phyloP scores from a whole-genome alignment of 2,797 vertebrate species.

The Hemitrygon akajei region DNA sequence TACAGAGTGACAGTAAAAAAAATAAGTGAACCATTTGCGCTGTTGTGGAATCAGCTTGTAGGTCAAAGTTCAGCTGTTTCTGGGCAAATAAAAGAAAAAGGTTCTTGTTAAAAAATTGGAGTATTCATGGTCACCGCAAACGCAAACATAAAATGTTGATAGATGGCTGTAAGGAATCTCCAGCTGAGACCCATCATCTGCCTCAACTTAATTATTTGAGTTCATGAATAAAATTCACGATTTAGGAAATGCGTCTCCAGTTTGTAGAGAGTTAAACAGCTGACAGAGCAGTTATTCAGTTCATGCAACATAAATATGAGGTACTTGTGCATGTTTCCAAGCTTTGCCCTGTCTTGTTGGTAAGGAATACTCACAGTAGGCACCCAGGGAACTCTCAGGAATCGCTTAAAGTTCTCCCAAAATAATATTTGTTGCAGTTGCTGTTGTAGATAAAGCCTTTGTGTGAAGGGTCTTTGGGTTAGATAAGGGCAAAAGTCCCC shows the following conservation, averaged over 20 bases:
- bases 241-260: neutral
- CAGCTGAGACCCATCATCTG: slow-evolving; percentile 31
- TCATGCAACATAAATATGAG: neutral
- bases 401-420: too few species aligned
- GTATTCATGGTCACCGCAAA: neutral
- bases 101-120: slow-evolving; percentile 14
- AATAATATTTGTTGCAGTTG: too few species aligned
- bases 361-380: too few species aligned
- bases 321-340: neutral
- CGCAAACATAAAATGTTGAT: slow-evolving; percentile 31
- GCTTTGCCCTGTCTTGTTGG: neutral
- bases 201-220: slow-evolving; percentile 24
- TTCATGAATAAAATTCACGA: slow-evolving; percentile 30
- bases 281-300: neutral
- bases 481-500: too few species aligned
- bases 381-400: too few species aligned
- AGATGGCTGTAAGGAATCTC: slow-evolving; percentile 18
- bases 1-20: neutral
- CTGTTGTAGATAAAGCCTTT: too few species aligned
- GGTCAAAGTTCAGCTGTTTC: slow-evolving; percentile 29
- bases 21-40: neutral
- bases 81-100: neutral
- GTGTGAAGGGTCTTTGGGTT: too few species aligned
- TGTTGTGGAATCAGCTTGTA: neutral
- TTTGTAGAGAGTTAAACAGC: neutral